Evolutionary conservation across 2,888 invertebrate genomes (phyloP).

Genomic region (Melieria omissa): DNA sequence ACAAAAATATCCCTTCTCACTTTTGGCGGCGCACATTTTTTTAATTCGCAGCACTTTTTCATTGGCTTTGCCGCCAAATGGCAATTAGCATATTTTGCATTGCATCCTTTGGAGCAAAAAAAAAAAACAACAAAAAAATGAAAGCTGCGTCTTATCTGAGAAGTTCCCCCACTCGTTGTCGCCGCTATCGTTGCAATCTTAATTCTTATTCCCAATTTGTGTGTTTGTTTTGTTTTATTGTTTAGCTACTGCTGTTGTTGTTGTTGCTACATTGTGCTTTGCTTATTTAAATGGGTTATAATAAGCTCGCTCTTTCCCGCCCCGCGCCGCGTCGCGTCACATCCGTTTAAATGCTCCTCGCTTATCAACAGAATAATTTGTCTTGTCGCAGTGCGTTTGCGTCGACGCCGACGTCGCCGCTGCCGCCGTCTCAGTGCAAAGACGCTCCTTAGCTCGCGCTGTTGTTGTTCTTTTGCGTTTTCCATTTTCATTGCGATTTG

Average conservation of each 20-base stretch:
- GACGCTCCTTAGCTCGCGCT: background rate
- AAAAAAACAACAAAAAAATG: too few relatives aligned
- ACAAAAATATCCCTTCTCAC: too few relatives aligned
- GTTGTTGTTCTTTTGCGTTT: background rate
- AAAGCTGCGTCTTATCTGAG: too few relatives aligned
- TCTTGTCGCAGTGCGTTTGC: conserved; percentile 7
- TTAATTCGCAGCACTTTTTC: too few relatives aligned
- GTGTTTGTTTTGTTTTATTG: conserved; percentile 5
- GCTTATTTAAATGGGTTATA: conserved; percentile 13
- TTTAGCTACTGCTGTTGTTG: background rate
- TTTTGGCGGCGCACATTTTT: too few relatives aligned
- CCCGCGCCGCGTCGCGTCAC: background rate
- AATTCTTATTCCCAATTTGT: conserved; percentile 14
- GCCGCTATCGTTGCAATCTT: background rate
- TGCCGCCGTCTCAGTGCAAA: background rate
- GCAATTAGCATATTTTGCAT: too few relatives aligned
- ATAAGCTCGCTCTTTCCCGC: background rate
- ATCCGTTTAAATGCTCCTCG: conserved; percentile 1
- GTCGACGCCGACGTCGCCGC: background rate
- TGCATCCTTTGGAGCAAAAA: too few relatives aligned
- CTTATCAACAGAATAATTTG: conserved; percentile 24
- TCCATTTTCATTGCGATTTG: background rate
- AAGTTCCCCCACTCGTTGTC: background rate
- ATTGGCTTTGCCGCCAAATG: too few relatives aligned
- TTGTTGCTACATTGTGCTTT: background rate